Conservation (phyloP, 2,113 vertebrate genomes). For the Chlorocebus sabaeus region DNA sequence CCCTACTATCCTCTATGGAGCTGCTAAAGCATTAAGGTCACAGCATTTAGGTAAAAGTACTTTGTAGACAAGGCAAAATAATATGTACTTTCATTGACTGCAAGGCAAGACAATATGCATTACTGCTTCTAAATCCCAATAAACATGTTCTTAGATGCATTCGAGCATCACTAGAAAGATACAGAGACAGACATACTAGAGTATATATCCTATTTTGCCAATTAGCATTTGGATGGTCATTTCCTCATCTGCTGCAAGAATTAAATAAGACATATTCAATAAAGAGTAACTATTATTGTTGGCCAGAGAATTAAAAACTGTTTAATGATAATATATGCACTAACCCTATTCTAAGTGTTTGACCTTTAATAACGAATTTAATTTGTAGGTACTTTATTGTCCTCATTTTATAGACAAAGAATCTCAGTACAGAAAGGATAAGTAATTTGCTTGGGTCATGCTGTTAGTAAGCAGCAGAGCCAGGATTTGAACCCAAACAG, state of each 20-base stretch:
- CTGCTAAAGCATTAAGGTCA: not conserved
- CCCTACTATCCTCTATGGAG: not conserved
- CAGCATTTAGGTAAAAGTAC: not conserved
- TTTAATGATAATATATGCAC: not conserved
- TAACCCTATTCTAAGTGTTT: not conserved
- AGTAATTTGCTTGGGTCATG: not conserved
- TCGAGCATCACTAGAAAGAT: not conserved
- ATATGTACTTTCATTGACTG: not conserved
- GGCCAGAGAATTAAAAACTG: not conserved
- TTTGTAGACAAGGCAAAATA: not conserved
- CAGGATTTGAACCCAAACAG: not conserved
- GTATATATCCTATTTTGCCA: not conserved
- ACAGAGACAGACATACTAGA: not conserved
- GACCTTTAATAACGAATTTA: not conserved
- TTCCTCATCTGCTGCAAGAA: not conserved
- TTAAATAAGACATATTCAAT: not conserved
- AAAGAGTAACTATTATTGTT: not conserved
- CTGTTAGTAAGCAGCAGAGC: not conserved
- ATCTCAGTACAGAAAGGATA: not conserved
- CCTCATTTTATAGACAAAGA: not conserved
- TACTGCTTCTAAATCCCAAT: not conserved
- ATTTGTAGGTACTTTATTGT: not conserved
- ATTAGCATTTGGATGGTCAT: not conserved
- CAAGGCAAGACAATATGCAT: not conserved
- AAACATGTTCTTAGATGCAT: not conserved